phyloP scores from a whole-genome alignment of 2,888 invertebrate species.

The Drosophila emarginata region DNA sequence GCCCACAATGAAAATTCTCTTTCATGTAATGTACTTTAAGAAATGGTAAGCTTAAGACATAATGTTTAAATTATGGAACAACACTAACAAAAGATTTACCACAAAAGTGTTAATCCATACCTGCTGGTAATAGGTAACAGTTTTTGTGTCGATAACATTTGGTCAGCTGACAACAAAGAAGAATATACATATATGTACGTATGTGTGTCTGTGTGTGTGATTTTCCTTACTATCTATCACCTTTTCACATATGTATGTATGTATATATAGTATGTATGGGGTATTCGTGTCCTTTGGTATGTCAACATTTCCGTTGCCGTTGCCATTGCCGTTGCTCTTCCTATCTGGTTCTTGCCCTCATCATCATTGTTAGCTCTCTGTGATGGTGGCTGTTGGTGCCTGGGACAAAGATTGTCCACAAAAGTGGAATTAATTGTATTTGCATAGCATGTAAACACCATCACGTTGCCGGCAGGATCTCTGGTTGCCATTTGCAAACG shows the following conservation, averaged over 20 bases:
- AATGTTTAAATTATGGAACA: not conserved
- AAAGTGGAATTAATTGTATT: constrained; percentile 78
- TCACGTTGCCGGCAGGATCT: constrained; percentile 61
- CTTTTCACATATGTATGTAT: not conserved
- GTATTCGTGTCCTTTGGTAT: constrained; percentile 43
- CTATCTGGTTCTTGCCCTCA: constrained; percentile 28
- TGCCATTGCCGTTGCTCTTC: constrained; percentile 13
- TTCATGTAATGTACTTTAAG: no score
- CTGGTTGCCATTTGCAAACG: constrained; percentile 35
- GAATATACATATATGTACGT: not conserved
- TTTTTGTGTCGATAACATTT: not conserved
- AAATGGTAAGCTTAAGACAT: no score
- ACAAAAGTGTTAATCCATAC: not conserved
- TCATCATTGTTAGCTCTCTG: not conserved
- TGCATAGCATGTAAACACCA: constrained; percentile 74
- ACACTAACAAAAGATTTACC: not conserved
- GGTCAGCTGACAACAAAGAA: constrained; percentile 4
- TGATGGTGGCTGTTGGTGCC: constrained; percentile 27
- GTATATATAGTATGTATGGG: not conserved
- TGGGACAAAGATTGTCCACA: constrained; percentile 65
- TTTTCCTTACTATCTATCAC: not conserved
- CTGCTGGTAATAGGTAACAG: not conserved
- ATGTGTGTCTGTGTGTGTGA: not conserved
- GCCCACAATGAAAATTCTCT: no score
- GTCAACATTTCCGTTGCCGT: constrained; percentile 60